These are phyloP conservation scores for Chironex yamaguchii DNA, from an alignment of 30 jellyfish, hydroid and myxozoan species.

Conservation along the genomic window DNA sequence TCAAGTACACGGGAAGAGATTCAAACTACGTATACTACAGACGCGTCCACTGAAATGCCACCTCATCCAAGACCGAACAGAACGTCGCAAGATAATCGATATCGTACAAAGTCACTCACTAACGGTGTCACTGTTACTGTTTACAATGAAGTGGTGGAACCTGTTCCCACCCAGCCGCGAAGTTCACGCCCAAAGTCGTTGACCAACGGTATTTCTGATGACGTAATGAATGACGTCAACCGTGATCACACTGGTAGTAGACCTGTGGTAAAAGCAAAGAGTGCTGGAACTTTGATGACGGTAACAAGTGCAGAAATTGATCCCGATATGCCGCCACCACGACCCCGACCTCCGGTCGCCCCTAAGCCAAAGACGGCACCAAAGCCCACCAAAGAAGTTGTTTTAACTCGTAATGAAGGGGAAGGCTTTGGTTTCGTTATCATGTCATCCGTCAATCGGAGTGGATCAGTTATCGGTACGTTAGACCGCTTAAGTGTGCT, in stretches of 20 bases:
- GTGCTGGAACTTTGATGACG: conserved; percentile 73
- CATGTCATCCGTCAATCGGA: conserved; percentile 83
- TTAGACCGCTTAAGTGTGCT: too few relatives aligned
- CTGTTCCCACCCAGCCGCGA: conserved; percentile 30
- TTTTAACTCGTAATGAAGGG: conserved; percentile 72
- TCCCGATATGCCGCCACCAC: conserved; percentile 22
- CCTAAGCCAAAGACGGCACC: conserved; percentile 75
- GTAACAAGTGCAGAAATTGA: conserved; percentile 61
- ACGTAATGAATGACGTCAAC: conserved; percentile 55
- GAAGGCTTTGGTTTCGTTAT: conserved; percentile 99
- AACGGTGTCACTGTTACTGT: conserved; percentile 14
- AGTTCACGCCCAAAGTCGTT: conserved; percentile 74
- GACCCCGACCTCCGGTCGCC: conserved; percentile 93
- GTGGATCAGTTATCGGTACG: conserved; percentile 95
- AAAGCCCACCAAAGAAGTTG: conserved; percentile 73
- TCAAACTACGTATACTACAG: not conserved
- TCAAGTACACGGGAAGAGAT: not conserved
- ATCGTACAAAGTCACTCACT: conserved; percentile 17
- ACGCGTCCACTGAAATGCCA: not conserved
- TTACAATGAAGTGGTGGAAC: not conserved
- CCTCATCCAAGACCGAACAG: not conserved
- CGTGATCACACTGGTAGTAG: conserved; percentile 4
- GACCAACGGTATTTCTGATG: conserved; percentile 76
- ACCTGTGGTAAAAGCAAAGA: conserved; percentile 51
- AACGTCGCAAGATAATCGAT: not conserved